Percentiles rank a stretch among this genome's conserved stretches.
Evolutionary conservation across 2,797 vertebrate species (phyloP).

Genomic region (Xenentodon cancila): DNA sequence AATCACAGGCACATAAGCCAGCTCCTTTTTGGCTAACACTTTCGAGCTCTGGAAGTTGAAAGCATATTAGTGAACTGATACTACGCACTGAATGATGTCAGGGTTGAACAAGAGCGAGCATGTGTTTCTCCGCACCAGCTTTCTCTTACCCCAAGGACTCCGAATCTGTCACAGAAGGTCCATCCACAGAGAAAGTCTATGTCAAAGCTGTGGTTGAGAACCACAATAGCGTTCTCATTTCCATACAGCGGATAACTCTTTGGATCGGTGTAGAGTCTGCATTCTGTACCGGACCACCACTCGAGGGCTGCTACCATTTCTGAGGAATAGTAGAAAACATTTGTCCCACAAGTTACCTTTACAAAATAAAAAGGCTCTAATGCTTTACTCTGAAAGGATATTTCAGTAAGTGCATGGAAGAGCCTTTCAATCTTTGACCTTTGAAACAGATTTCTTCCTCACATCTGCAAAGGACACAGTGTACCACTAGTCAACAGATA

Average conservation of each 20-base stretch:
- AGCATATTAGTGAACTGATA: neutral
- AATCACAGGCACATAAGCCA: constrained; percentile 92
- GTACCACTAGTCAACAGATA: neutral
- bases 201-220: constrained; percentile 96
- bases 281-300: constrained; percentile 97
- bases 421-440: neutral
- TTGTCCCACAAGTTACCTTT: too few relatives aligned
- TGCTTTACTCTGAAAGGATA: too few relatives aligned
- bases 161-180: constrained; percentile 94
- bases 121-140: neutral
- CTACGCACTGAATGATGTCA: neutral
- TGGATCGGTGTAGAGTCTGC: constrained; percentile 91
- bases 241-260: constrained; percentile 84
- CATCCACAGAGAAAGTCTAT: constrained; percentile 98
- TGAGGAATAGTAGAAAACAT: constrained; percentile 63
- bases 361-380: too few relatives aligned
- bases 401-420: too few relatives aligned
- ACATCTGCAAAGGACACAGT: neutral
- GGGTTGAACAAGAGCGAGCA: fast-evolving
- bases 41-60: constrained; percentile 88
- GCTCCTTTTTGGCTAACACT: constrained; percentile 94
- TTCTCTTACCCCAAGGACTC: constrained; percentile 92
- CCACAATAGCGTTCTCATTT: constrained; percentile 92
- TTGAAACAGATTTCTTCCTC: neutral
- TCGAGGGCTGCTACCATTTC: constrained; percentile 94